These are phyloP conservation scores for Fukomys damarensis DNA, from an alignment of 2,113 vertebrate species.

Conservation along the genomic window DNA sequence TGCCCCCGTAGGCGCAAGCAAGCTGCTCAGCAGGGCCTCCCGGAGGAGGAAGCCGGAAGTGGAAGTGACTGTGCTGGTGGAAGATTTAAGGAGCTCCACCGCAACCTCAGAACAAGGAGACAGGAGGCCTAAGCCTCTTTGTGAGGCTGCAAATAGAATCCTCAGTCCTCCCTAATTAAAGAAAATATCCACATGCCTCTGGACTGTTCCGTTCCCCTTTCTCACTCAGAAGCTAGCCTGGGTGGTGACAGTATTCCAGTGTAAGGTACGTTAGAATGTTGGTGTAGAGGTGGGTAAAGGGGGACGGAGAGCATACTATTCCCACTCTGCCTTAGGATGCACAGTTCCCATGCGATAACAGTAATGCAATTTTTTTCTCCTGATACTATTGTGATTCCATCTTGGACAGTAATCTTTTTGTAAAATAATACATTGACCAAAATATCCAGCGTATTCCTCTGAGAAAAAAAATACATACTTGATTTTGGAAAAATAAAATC, in stretches of 20 bases:
- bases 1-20: neutral
- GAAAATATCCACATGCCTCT: neutral
- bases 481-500: constrained; percentile 47
- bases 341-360: neutral
- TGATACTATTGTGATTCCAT: neutral
- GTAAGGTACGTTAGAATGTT: neutral
- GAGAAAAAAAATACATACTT: neutral
- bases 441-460: constrained; percentile 27
- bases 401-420: neutral
- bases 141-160: neutral
- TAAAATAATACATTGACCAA: neutral
- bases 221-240: neutral
- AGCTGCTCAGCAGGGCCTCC: neutral
- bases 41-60: constrained; percentile 32
- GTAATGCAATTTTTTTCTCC: neutral
- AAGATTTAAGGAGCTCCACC: neutral
- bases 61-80: neutral
- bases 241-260: no score
- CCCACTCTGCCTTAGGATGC: no score
- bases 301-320: neutral
- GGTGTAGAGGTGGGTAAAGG: neutral
- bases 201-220: neutral
- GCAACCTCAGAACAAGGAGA: neutral
- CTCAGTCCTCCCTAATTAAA: neutral
- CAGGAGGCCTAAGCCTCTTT: neutral